These are phyloP conservation scores for Amazona guildingii DNA, from an alignment of 2,113 vertebrate genomes.

Conservation along the genomic window DNA sequence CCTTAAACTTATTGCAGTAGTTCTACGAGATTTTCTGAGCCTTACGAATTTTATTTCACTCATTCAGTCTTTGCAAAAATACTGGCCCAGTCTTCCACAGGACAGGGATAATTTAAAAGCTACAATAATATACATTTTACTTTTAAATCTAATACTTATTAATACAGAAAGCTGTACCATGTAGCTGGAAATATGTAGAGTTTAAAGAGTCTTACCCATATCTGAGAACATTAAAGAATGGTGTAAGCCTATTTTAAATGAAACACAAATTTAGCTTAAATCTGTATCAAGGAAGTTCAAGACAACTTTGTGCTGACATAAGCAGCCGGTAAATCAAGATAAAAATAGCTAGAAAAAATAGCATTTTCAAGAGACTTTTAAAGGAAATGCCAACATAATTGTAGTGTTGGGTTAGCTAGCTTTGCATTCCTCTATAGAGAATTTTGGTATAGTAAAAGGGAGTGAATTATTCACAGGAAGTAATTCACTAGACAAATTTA, in stretches of 20 bases:
- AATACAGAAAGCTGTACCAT: background rate
- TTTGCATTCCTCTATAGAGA: conserved; percentile 16
- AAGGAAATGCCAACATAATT: conserved; percentile 29
- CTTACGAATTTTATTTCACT: background rate
- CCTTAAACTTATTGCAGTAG: background rate
- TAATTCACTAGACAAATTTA: conserved; percentile 43
- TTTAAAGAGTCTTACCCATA: background rate
- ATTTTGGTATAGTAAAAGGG: background rate
- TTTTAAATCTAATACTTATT: background rate
- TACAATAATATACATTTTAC: background rate
- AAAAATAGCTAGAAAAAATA: conserved; percentile 27
- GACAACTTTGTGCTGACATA: conserved; percentile 35
- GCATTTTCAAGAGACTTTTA: background rate
- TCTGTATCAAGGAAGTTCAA: conserved; percentile 33
- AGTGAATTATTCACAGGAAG: conserved; percentile 44
- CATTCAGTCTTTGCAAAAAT: background rate
- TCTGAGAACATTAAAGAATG: conserved; percentile 28
- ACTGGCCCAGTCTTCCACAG: background rate
- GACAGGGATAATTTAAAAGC: background rate
- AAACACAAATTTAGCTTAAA: conserved; percentile 30
- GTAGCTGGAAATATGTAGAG: background rate
- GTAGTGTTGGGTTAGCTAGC: background rate
- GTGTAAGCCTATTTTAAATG: background rate
- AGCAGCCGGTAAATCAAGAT: conserved; percentile 3
- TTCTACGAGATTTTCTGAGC: background rate